A percentile compares a stretch with the other conserved stretches of the same genome.
Conservation (phyloP, 2,888 invertebrate genomes). For the Chrysolina oricalcia region DNA sequence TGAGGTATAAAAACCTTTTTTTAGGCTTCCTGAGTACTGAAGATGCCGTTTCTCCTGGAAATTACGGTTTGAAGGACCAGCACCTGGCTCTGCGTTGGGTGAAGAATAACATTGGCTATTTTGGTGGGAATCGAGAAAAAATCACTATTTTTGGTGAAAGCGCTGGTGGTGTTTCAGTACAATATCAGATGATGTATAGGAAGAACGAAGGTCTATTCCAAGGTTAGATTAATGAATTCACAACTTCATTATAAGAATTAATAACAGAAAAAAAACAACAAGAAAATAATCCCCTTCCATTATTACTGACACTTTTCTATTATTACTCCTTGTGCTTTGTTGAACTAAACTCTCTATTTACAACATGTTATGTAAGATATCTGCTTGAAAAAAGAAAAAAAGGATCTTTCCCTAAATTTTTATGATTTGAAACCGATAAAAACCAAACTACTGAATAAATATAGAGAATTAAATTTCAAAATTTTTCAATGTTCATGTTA, state of each 20-base stretch:
- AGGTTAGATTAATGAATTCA: constrained; percentile 2
- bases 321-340: too few relatives aligned
- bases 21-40: constrained; percentile 60
- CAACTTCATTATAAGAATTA: not conserved
- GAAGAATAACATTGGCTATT: constrained; percentile 54
- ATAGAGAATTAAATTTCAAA: too few relatives aligned
- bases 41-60: constrained; percentile 58
- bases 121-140: constrained; percentile 58
- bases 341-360: too few relatives aligned
- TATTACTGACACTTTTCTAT: too few relatives aligned
- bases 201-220: constrained; percentile 60
- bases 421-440: too few relatives aligned
- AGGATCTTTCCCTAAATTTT: too few relatives aligned
- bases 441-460: too few relatives aligned
- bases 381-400: too few relatives aligned
- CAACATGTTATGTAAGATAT: too few relatives aligned
- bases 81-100: constrained; percentile 57
- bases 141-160: constrained; percentile 60
- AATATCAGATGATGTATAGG: constrained; percentile 54
- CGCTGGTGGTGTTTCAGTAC: constrained; percentile 57
- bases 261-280: too few relatives aligned
- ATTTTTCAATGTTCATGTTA: too few relatives aligned
- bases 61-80: constrained; percentile 62
- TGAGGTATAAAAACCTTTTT: constrained; percentile 5
- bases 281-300: too few relatives aligned